These are phyloP conservation scores for Agriopis leucophaearia DNA, from an alignment of 2,888 invertebrate genomes.

Conservation along the genomic window DNA sequence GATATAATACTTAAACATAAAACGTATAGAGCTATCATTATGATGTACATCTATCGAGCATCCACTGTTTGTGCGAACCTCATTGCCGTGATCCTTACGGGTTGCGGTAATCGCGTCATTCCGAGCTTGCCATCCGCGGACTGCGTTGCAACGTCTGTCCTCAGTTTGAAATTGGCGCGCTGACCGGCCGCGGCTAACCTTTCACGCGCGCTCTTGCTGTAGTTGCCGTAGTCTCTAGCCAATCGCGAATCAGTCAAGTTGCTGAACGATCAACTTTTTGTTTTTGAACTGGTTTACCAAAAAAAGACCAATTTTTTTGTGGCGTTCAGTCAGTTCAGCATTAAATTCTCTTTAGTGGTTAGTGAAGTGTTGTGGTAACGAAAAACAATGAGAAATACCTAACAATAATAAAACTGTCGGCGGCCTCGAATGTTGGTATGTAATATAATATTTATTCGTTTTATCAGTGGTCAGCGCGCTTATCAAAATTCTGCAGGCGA, in stretches of 20 bases:
- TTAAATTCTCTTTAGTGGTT: too few species aligned
- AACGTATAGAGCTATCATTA: constrained; percentile 45
- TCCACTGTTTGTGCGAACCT: constrained; percentile 36
- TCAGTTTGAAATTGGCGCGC: constrained; percentile 83
- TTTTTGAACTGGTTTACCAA: constrained; percentile 55
- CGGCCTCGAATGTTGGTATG: constrained; percentile 53
- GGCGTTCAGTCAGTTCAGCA: not conserved
- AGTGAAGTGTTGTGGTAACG: not conserved
- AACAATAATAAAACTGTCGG: not conserved
- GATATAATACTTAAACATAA: constrained; percentile 46
- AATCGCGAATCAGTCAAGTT: constrained; percentile 29
- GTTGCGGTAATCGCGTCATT: constrained; percentile 36
- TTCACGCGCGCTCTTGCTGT: constrained; percentile 62
- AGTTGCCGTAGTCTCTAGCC: constrained; percentile 47
- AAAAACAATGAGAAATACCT: not conserved
- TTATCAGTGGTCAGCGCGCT: constrained; percentile 63
- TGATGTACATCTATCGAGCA: constrained; percentile 48
- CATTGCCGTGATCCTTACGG: constrained; percentile 34
- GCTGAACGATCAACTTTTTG: constrained; percentile 60
- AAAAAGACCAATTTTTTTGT: constrained; percentile 37
- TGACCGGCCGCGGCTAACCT: constrained; percentile 53
- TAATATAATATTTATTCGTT: constrained; percentile 58
- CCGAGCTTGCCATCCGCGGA: constrained; percentile 47
- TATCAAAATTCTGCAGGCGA: constrained; percentile 69
- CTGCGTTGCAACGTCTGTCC: constrained; percentile 41